Evolutionary conservation across 1,140 invertebrate genomes (phyloP).

Genomic region (Ditylenchus dipsaci): DNA sequence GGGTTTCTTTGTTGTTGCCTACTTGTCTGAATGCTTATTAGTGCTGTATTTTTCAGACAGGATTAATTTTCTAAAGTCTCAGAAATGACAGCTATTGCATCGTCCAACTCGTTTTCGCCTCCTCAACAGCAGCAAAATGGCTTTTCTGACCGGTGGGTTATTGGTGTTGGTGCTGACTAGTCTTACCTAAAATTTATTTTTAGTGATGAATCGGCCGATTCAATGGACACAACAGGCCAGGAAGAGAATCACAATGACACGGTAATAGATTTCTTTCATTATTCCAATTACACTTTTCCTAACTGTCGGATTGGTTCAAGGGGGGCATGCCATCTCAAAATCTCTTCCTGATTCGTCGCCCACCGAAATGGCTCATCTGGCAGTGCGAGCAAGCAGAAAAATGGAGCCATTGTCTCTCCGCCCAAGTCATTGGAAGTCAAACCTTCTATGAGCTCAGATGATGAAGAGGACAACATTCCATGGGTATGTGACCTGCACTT

Average conservation of each 20-base stretch:
- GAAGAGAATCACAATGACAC: neutral
- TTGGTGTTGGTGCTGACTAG: neutral
- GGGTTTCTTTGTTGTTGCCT: neutral
- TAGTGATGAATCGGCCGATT: neutral
- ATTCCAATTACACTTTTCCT: neutral
- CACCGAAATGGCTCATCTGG: neutral
- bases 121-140: neutral
- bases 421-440: neutral
- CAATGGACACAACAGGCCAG: neutral
- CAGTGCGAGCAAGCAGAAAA: neutral
- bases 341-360: neutral
- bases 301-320: neutral
- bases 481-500: conserved; percentile 15
- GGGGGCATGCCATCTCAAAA: neutral
- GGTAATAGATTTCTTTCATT: neutral
- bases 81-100: neutral
- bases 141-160: neutral
- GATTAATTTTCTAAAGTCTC: neutral
- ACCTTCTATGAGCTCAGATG: conserved; percentile 1
- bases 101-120: neutral
- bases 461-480: conserved; percentile 35
- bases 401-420: neutral
- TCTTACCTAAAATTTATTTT: neutral
- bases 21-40: neutral
- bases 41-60: neutral